A percentile compares a stretch with the other conserved stretches of the same genome.
These are phyloP conservation scores for Ceratina calcarata DNA, from an alignment of 1,140 invertebrate species.

Conservation along the genomic window DNA sequence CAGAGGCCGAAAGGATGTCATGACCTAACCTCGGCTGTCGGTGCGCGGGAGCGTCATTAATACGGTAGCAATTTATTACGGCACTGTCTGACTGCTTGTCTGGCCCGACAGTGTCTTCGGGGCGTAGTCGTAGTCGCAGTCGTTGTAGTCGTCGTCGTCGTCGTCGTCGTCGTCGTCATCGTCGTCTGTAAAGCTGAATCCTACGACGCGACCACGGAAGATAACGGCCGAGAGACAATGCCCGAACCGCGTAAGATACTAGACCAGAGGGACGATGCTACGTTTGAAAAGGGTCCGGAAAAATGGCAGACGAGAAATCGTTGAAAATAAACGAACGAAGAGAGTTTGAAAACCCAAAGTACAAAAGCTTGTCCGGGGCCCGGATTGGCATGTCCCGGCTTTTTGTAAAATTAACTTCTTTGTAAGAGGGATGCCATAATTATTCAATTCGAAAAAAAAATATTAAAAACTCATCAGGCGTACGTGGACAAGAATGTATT, in stretches of 20 bases:
- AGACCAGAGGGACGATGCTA: background rate
- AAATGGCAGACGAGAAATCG: background rate
- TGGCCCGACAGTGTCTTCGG: constrained; percentile 64
- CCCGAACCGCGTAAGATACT: constrained; percentile 10
- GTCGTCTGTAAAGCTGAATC: constrained; percentile 52
- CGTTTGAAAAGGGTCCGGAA: background rate
- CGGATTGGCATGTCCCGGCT: too few species aligned
- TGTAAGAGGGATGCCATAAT: too few species aligned
- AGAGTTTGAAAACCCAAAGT: background rate
- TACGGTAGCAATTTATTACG: constrained; percentile 78
- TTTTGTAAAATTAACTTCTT: too few species aligned
- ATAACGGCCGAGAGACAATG: constrained; percentile 23
- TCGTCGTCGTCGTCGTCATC: constrained; percentile 52
- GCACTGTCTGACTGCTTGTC: constrained; percentile 69
- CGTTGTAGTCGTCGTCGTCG: constrained; percentile 61
- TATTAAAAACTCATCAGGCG: too few species aligned
- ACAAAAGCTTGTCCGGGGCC: too few species aligned
- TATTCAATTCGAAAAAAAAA: too few species aligned
- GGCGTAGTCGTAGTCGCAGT: constrained; percentile 64
- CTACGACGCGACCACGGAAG: constrained; percentile 22
- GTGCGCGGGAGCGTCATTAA: constrained; percentile 75
- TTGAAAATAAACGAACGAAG: too few species aligned
- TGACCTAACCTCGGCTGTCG: constrained; percentile 60
- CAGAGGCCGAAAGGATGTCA: constrained; percentile 60
- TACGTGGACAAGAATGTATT: too few species aligned